Conservation (phyloP, 2,888 invertebrate species). For the Pseudococcus longispinus region DNA sequence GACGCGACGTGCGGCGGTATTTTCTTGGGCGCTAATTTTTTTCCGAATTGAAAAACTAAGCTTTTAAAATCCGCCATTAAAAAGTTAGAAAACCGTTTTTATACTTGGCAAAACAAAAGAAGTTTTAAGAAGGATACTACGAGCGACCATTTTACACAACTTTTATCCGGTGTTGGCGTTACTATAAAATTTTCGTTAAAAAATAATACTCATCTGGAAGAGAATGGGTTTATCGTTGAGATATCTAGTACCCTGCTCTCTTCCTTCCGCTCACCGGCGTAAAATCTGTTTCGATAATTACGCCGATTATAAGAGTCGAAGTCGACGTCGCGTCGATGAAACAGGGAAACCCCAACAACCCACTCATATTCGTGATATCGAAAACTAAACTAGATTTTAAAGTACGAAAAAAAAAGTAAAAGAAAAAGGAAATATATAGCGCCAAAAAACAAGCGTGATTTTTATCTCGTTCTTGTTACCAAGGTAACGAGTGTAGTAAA, state of each 20-base stretch:
- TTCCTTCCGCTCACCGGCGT: background rate
- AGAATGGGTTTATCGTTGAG: background rate
- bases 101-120: conserved; percentile 3
- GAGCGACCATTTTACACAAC: background rate
- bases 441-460: conserved; percentile 17
- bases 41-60: conserved; percentile 22
- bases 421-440: background rate
- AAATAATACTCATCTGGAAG: background rate
- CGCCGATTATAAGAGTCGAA: background rate
- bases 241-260: background rate
- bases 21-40: conserved; percentile 23
- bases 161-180: background rate
- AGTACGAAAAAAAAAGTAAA: background rate
- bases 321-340: background rate
- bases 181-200: background rate
- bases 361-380: conserved; percentile 3
- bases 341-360: background rate
- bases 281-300: background rate
- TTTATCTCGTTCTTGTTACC: conserved; percentile 18
- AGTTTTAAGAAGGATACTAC: background rate
- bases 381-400: conserved; percentile 9
- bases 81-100: background rate
- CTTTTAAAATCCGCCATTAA: conserved; percentile 15
- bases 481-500: conserved; percentile 11
- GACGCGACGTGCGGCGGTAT: background rate